A percentile compares a stretch with the other conserved stretches of the same genome.
Evolutionary conservation across 2,888 invertebrate species (phyloP).

Genomic region (Crossocerus cetratus): DNA sequence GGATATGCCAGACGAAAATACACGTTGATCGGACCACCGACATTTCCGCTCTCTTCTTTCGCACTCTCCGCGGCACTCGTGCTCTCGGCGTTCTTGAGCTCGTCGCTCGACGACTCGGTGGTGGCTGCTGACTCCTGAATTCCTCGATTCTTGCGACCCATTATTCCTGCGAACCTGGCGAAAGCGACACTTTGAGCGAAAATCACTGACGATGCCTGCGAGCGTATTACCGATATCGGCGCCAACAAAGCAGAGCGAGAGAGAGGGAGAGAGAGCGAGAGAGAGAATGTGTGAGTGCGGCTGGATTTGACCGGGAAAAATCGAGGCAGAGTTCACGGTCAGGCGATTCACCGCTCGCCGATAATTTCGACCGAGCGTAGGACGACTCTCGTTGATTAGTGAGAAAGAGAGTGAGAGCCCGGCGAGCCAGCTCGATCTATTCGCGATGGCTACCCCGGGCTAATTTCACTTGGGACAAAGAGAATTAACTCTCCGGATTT

Average conservation of each 20-base stretch:
- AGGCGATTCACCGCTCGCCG: neutral
- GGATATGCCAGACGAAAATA: constrained; percentile 39
- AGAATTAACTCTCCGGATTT: constrained; percentile 27
- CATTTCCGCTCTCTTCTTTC: neutral
- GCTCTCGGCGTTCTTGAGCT: neutral
- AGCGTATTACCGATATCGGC: too few relatives aligned
- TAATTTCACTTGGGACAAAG: constrained; percentile 21
- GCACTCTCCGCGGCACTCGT: neutral
- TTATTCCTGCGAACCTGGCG: constrained; percentile 13
- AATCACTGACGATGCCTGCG: neutral
- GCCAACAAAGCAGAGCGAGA: neutral
- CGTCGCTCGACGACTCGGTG: neutral
- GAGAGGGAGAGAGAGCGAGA: too few relatives aligned
- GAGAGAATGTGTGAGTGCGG: neutral
- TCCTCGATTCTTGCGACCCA: constrained; percentile 48
- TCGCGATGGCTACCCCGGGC: neutral
- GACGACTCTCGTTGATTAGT: neutral
- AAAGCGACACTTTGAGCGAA: neutral
- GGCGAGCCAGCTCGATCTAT: neutral
- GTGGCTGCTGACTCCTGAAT: too few relatives aligned
- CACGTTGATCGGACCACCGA: constrained; percentile 19
- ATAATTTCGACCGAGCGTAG: neutral
- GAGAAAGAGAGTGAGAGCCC: neutral
- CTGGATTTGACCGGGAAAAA: constrained; percentile 1
- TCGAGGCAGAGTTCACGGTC: constrained; percentile 16